These are phyloP conservation scores for Chaetodon trifascialis DNA, from an alignment of 2,113 vertebrate species.

Conservation along the genomic window DNA sequence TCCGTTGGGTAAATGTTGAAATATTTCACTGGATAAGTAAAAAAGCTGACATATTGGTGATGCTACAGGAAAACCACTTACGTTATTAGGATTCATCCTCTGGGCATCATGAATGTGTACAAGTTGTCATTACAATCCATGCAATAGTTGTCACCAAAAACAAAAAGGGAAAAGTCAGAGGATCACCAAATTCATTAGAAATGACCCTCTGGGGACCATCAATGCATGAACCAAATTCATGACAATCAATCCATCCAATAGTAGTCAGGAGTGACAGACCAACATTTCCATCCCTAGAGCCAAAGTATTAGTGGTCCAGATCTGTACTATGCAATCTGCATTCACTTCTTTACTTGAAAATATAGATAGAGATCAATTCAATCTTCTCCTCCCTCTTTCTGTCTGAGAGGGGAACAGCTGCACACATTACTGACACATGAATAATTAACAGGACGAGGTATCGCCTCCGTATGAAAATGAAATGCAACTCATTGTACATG, in stretches of 20 bases:
- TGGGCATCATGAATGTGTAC: no score
- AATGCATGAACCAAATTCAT: neutral
- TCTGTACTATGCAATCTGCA: slow-evolving; percentile 14
- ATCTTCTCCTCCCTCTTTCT: slow-evolving; percentile 46
- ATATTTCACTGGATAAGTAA: no score
- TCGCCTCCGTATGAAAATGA: slow-evolving; percentile 62
- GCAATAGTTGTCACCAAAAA: no score
- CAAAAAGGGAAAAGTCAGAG: no score
- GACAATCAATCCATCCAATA: neutral
- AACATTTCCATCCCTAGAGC: neutral
- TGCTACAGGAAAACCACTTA: no score
- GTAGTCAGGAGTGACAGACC: neutral
- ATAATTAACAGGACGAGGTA: slow-evolving; percentile 69
- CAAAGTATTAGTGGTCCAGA: neutral
- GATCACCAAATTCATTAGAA: neutral
- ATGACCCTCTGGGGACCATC: neutral
- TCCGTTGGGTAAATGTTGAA: no score
- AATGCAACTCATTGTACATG: slow-evolving; percentile 57
- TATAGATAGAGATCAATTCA: slow-evolving; percentile 23
- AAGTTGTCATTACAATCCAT: no score
- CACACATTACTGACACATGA: slow-evolving; percentile 66
- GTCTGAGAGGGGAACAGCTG: slow-evolving; percentile 70
- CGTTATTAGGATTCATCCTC: no score
- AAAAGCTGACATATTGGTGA: no score
- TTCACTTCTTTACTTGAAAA: slow-evolving; percentile 12